Percentiles rank a stretch among this genome's conserved stretches.
These are phyloP conservation scores for Conus ventricosus DNA, from an alignment of 1,140 invertebrate species.

Conservation along the genomic window DNA sequence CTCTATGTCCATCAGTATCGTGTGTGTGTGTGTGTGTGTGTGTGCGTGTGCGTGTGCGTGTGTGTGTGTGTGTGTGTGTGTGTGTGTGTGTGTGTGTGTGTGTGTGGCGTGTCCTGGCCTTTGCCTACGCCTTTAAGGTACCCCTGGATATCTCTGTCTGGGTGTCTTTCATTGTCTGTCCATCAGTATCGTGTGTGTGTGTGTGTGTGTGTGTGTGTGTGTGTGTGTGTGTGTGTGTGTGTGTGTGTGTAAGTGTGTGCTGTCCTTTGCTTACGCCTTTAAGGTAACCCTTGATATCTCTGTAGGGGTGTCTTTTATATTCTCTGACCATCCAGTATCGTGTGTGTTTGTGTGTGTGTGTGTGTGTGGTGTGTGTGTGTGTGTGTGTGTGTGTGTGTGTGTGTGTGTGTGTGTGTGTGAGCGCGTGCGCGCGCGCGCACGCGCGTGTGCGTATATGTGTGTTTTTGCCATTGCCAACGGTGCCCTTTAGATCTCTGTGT, in stretches of 20 bases:
- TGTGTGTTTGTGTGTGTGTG: not conserved
- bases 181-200: not conserved
- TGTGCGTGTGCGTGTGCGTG: too few relatives aligned
- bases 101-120: too few relatives aligned
- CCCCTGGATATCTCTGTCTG: too few relatives aligned
- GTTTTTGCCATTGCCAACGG: too few relatives aligned
- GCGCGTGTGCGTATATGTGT: too few relatives aligned
- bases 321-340: not conserved
- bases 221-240: too few relatives aligned
- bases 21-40: too few relatives aligned
- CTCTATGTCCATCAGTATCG: not conserved
- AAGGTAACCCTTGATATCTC: not conserved
- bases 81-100: not conserved
- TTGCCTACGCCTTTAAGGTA: not conserved
- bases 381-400: not conserved
- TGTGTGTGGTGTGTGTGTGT: not conserved
- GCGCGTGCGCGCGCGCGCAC: too few relatives aligned
- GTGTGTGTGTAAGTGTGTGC: too few relatives aligned
- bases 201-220: too few relatives aligned
- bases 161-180: not conserved
- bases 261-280: too few relatives aligned
- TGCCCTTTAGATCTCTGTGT: too few relatives aligned
- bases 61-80: not conserved
- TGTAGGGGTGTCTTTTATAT: not conserved
- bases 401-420: not conserved